Base-by-base conservation (phyloP, 1,140 invertebrate species). In the Aphaenogaster floridana region DNA sequence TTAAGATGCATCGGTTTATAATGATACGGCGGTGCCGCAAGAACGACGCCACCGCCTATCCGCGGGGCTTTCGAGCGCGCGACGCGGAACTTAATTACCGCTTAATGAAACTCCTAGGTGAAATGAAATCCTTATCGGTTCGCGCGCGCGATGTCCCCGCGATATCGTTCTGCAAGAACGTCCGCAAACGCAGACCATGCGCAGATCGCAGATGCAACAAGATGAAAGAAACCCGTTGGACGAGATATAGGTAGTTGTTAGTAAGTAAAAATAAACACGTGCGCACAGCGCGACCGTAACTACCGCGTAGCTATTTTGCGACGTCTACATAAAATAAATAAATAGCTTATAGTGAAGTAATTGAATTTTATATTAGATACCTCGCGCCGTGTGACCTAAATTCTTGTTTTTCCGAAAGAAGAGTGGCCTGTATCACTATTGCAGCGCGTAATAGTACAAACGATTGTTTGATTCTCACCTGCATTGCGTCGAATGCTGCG, bases 1-100 rank as follows among this genome's bases (percentile, higher is more conserved):
- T 94, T 94, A 94, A 93, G 93, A 94, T 93, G 89, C 93, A 94
- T 94, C 92, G 94, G 89, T 92, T 94, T 93, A 92, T 94, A 94
- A 94, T 93, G 93, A 93, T 93, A 93, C 89, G 83, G 34, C 57
- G 76, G 15, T 28, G 63, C 89, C 89, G 79, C 86, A 90, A 91
- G 90, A 91, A 89, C 84, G 66, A 59, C 11, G 45, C n/a, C 50
- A 74, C 11, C 50, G 42, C 50, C 71, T 86, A 71, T 86, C 83
- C 78, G 80, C 68, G 87, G 90, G 83, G 90, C 86, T 89, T 90
- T 88, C 81, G 79, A 83, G 79, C 86, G 88, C 88, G 68, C 88
- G 87, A 88, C 80, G 93, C 89, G 86, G 11, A 93, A 94, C 93
- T 94, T 94, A 94, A 95, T 94, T 95, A 94, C 92, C 93, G 90